phyloP scores from a whole-genome alignment of 2,113 vertebrate species.

The Otis tarda region DNA sequence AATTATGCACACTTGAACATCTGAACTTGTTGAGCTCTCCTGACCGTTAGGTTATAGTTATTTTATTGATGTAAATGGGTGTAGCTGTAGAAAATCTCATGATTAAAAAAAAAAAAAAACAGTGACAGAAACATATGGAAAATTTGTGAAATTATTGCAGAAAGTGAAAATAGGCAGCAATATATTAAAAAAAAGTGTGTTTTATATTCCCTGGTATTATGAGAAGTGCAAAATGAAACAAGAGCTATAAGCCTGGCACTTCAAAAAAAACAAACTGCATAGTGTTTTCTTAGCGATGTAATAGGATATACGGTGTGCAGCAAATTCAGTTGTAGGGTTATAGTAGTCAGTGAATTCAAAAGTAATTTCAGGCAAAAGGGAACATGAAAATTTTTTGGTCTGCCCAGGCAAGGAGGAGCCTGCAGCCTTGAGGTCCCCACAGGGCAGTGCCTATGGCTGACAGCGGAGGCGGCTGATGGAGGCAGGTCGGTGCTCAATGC shows the following conservation, averaged over 20 bases:
- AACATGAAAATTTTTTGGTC: neutral
- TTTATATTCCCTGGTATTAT: neutral
- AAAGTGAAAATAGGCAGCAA: neutral
- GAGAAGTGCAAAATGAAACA: neutral
- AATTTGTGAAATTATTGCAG: neutral
- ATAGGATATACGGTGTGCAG: neutral
- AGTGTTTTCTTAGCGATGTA: neutral
- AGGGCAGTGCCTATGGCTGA: no score
- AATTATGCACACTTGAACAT: neutral
- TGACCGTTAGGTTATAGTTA: neutral
- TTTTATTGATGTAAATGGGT: neutral
- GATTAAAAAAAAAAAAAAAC: neutral
- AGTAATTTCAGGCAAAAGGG: neutral
- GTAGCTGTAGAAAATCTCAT: neutral
- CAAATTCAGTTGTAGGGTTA: neutral
- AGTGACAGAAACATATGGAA: neutral
- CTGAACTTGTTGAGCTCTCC: neutral
- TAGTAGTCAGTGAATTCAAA: neutral
- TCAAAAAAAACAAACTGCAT: rapidly evolving
- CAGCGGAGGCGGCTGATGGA: neutral
- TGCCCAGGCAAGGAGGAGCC: no score
- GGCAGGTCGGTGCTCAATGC: neutral
- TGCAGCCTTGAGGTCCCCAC: no score
- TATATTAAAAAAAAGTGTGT: neutral
- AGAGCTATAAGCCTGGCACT: neutral